Conservation (phyloP, 2,888 invertebrate species). For the Entomobrya proxima region DNA sequence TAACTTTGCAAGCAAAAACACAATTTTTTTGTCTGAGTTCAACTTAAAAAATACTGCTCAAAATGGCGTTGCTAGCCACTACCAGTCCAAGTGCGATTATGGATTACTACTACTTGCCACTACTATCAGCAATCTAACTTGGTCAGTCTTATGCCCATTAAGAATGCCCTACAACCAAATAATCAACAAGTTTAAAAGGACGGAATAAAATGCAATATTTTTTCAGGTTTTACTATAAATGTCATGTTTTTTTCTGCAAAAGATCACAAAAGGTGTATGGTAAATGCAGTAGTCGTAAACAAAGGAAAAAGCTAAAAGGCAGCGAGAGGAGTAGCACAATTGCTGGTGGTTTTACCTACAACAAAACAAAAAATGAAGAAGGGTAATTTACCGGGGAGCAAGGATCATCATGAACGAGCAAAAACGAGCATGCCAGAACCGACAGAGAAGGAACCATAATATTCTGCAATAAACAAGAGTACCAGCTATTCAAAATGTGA, state of each 20-base stretch:
- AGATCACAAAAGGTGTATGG: too few relatives aligned
- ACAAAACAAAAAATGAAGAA: slow-evolving; percentile 11
- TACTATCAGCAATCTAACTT: background rate
- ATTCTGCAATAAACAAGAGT: background rate
- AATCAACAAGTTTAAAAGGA: slow-evolving; percentile 62
- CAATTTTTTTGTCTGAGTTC: too few relatives aligned
- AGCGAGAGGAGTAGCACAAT: background rate
- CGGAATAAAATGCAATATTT: slow-evolving; percentile 53
- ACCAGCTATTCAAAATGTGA: too few relatives aligned
- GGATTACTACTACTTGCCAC: background rate
- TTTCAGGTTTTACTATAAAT: slow-evolving; percentile 61
- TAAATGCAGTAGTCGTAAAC: slow-evolving; percentile 29
- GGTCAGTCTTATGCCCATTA: background rate
- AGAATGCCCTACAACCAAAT: slow-evolving; percentile 58
- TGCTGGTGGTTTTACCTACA: slow-evolving; percentile 14
- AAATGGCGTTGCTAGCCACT: background rate
- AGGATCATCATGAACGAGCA: background rate
- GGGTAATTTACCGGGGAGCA: slow-evolving; percentile 38
- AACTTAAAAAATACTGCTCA: too few relatives aligned
- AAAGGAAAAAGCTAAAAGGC: background rate
- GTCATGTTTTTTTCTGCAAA: slow-evolving; percentile 55
- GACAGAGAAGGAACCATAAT: background rate
- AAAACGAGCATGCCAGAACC: background rate
- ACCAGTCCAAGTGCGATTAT: too few relatives aligned
- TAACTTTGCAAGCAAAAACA: too few relatives aligned